A percentile compares a stretch with the other conserved stretches of the same genome.
Evolutionary conservation across 1,140 invertebrate genomes (phyloP).

Genomic region (Agrilus planipennis): DNA sequence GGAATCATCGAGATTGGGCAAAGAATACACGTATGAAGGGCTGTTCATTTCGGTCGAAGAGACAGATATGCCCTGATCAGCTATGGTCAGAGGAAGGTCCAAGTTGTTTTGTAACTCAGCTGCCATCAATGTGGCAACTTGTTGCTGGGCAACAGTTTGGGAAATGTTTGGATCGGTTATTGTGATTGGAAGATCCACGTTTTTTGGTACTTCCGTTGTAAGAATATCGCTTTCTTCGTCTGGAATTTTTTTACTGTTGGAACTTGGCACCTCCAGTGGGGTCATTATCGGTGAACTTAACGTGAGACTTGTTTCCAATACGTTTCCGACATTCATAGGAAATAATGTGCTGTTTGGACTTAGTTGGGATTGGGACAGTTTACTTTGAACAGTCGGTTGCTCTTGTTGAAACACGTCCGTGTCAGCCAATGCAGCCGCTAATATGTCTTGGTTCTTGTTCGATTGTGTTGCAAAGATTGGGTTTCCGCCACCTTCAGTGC

Average conservation of each 20-base stretch:
- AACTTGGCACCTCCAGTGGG: slow-evolving; percentile 56
- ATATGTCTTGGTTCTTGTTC: slow-evolving; percentile 51
- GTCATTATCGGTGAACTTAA: slow-evolving; percentile 72
- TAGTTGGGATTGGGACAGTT: slow-evolving; percentile 30
- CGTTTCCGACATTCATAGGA: slow-evolving; percentile 42
- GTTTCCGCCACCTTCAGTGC: slow-evolving; percentile 17
- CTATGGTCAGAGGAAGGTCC: slow-evolving; percentile 55
- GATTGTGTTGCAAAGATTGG: slow-evolving; percentile 26
- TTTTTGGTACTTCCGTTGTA: slow-evolving; percentile 35
- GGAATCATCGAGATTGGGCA: slow-evolving; percentile 26
- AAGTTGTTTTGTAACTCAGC: slow-evolving; percentile 46
- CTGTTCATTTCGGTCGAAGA: slow-evolving; percentile 26
- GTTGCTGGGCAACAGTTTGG: slow-evolving; percentile 41
- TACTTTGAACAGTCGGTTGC: slow-evolving; percentile 23
- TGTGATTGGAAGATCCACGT: slow-evolving; percentile 40
- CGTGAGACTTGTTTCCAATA: slow-evolving; percentile 58
- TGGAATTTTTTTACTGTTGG: slow-evolving; percentile 35
- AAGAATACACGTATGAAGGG: slow-evolving; percentile 25
- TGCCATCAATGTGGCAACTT: slow-evolving; percentile 21
- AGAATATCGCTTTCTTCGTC: slow-evolving; percentile 30
- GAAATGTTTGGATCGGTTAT: slow-evolving; percentile 41
- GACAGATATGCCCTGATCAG: slow-evolving; percentile 50
- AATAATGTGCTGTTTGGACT: slow-evolving; percentile 37
- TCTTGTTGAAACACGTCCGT: slow-evolving; percentile 61
- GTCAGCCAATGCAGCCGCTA: slow-evolving; percentile 61